phyloP scores from a whole-genome alignment of 1,140 invertebrate species.

The Nephotettix cincticeps region DNA sequence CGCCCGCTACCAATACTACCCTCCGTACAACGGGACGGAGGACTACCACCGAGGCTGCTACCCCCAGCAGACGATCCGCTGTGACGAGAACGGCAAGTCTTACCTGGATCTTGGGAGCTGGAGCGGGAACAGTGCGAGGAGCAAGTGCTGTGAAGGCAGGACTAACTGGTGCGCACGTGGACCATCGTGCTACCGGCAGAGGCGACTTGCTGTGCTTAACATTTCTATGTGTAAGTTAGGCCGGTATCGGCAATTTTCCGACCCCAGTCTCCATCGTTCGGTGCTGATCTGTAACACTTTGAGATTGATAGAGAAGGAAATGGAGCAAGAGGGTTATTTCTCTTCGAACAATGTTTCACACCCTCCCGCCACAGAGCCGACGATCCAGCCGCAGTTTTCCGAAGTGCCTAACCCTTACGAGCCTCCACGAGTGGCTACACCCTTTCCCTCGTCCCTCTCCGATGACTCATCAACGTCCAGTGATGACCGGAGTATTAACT shows the following conservation, averaged over 20 bases:
- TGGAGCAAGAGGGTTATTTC: slow-evolving; percentile 70
- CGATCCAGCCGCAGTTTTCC: slow-evolving; percentile 47
- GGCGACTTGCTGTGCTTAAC: slow-evolving; percentile 85
- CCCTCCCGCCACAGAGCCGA: slow-evolving; percentile 31
- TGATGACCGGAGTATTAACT: slow-evolving; percentile 81
- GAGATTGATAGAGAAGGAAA: slow-evolving; percentile 85
- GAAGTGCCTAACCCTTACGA: slow-evolving; percentile 51
- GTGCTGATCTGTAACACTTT: slow-evolving; percentile 94
- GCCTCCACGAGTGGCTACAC: slow-evolving; percentile 51
- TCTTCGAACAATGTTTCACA: slow-evolving; percentile 13
- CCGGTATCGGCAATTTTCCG: slow-evolving; percentile 80
- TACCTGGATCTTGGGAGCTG: slow-evolving; percentile 81
- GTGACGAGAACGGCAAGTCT: slow-evolving; percentile 87
- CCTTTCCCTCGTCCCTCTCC: slow-evolving; percentile 42
- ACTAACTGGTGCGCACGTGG: slow-evolving; percentile 57
- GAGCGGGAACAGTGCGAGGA: slow-evolving; percentile 47
- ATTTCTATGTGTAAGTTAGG: slow-evolving; percentile 91
- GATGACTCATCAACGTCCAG: slow-evolving; percentile 43
- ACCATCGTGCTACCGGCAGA: slow-evolving; percentile 70
- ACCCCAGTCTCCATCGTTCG: slow-evolving; percentile 86
- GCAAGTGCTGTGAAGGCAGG: slow-evolving; percentile 68
- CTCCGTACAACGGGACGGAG: background rate
- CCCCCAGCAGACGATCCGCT: slow-evolving; percentile 77
- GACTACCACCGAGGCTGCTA: slow-evolving; percentile 10
- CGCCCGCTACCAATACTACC: slow-evolving; percentile 36